Base-by-base conservation (phyloP, 2,797 vertebrate species). In the Parambassis ranga region DNA sequence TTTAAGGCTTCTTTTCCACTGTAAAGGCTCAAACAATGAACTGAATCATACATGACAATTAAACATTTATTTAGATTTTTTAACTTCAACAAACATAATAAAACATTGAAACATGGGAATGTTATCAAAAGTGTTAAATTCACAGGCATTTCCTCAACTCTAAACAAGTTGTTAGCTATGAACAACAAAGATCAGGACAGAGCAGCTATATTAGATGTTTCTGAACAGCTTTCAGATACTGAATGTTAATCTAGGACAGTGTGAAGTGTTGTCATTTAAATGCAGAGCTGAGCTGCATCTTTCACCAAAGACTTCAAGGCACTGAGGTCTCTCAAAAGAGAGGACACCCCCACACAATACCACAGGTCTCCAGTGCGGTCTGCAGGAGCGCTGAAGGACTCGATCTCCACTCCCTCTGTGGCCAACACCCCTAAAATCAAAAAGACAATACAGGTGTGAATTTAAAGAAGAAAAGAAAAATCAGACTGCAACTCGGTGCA, bases 351-450 rank as follows among this genome's bases (percentile, higher is more conserved):
- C 58, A 94, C 83, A 4, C 94, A 22, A 0, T 84, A 93, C 96
- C 96, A 98, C 81, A 87, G 87, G 35, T 95, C 93, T 33, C 92
- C 93, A 0, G 64, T 56, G 10, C 77, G 65, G 0, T 42, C 70
- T 43, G 68, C 22, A 0, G 96, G 94, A 77, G 91, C 90, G 65
- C 94, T 95, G 81, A 95, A 97, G 10, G 90, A 94, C 79, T 95
- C 86, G 6, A 97, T 91, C 79, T 93, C 92, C 30, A 91, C 71
- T 4, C 90, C 91, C 0, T 77, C 88, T 35, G 91, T 79, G 51
- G 87, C 90, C 85, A 97, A 84, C 31, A 93, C 81, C 42, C 93
- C 96, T 98, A 83, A 58, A 76, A 75, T 44, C 0, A 4, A 16
- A 51, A 14, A 41, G 22, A 67, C 15, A 69, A n/a, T 33, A 56